phyloP scores from a whole-genome alignment of 2,797 vertebrate species.

The Pseudochirops corinnae region DNA sequence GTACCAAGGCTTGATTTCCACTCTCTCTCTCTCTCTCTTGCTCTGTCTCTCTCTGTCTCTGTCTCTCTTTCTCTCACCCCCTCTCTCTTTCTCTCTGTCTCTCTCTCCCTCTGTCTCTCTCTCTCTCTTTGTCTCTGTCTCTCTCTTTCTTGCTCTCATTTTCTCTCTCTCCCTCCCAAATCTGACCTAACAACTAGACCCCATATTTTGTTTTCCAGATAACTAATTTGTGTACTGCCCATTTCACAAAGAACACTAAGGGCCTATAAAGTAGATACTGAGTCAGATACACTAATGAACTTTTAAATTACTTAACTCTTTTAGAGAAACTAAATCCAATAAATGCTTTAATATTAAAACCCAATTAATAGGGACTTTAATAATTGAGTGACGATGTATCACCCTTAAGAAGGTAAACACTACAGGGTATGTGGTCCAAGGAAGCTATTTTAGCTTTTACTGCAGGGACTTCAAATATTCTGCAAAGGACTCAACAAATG shows the following conservation, averaged over 20 bases:
- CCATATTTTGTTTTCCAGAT: slow-evolving; percentile 52
- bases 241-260: slow-evolving; percentile 64
- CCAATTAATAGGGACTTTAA: slow-evolving; percentile 27
- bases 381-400: not conserved
- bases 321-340: slow-evolving; percentile 9
- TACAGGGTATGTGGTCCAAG: not conserved
- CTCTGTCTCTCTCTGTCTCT: not conserved
- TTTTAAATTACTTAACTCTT: slow-evolving; percentile 39
- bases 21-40: slow-evolving; percentile 52
- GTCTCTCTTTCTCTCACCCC: not conserved
- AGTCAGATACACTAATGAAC: slow-evolving; percentile 42
- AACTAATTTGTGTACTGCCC: slow-evolving; percentile 30
- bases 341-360: not conserved
- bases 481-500: not conserved
- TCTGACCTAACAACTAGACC: slow-evolving; percentile 85
- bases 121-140: not conserved
- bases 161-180: slow-evolving; percentile 9
- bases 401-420: not conserved
- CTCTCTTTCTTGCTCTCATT: not conserved
- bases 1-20: slow-evolving; percentile 83
- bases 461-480: not conserved
- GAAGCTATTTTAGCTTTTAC: not conserved
- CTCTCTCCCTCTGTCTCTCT: not conserved
- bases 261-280: slow-evolving; percentile 59
- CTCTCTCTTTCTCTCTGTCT: rapidly evolving